These are phyloP conservation scores for Beroe ovata DNA, from an alignment of 37 sponge, comb jelly and placozoan genomes.

Conservation along the genomic window DNA sequence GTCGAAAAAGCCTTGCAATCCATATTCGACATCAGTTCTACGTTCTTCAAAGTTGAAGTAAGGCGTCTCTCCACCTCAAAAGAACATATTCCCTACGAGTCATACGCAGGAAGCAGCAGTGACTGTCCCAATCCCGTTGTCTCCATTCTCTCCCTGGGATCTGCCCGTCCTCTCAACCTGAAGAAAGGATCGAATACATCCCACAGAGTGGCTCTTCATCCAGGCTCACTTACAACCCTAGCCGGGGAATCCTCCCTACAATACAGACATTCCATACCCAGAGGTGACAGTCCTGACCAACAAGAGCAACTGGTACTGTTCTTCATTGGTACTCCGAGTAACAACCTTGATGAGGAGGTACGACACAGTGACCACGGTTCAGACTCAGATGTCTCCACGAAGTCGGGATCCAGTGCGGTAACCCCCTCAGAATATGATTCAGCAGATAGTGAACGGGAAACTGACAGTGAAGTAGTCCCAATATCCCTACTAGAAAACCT, in stretches of 20 bases:
- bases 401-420: background rate
- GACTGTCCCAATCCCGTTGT: background rate
- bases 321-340: background rate
- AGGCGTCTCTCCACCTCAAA: background rate
- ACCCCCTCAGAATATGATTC: background rate
- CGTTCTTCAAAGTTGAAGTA: background rate
- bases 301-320: background rate
- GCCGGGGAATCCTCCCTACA: background rate
- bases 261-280: background rate
- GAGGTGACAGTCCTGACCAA: background rate
- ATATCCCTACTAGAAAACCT: background rate
- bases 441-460: background rate
- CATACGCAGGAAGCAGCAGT: background rate
- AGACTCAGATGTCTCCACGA: background rate
- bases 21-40: background rate
- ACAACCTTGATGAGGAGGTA: background rate
- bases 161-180: background rate
- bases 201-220: background rate
- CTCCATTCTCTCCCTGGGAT: background rate
- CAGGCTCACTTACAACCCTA: background rate
- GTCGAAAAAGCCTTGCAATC: background rate
- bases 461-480: background rate
- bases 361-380: background rate
- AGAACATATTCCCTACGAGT: background rate
- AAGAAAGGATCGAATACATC: background rate